These are phyloP conservation scores for Pseudomyrmex flavicornis DNA, from an alignment of 1,140 invertebrate species.

Conservation along the genomic window DNA sequence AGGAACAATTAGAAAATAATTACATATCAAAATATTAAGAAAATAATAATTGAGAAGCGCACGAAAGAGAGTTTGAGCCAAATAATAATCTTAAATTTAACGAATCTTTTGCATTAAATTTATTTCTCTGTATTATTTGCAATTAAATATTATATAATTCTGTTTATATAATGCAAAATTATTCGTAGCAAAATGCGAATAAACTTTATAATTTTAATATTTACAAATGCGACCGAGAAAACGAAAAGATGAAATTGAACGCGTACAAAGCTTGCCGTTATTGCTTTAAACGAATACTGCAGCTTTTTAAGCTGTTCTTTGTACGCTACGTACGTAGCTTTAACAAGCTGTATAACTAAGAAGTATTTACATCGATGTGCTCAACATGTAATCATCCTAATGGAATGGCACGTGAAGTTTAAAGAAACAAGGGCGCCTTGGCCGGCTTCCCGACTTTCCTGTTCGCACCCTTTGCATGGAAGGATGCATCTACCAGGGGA, in stretches of 20 bases:
- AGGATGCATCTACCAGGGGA: conserved; percentile 47
- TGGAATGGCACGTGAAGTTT: conserved; percentile 54
- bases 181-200: too few species aligned
- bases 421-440: conserved; percentile 54
- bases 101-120: too few species aligned
- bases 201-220: too few species aligned
- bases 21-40: too few species aligned
- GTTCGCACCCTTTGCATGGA: conserved; percentile 53
- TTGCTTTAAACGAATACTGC: conserved; percentile 8
- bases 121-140: too few species aligned
- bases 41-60: too few species aligned
- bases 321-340: too few species aligned
- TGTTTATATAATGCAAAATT: too few species aligned
- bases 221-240: neutral
- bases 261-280: neutral
- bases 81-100: too few species aligned
- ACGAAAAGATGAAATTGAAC: neutral
- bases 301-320: conserved; percentile 11
- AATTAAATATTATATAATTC: too few species aligned
- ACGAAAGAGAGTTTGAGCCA: too few species aligned
- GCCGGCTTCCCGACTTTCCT: conserved; percentile 58
- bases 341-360: conserved; percentile 35
- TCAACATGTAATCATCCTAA: conserved; percentile 58
- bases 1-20: too few species aligned
- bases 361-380: conserved; percentile 51